phyloP scores from a whole-genome alignment of 2,113 vertebrate genomes.

The Melanocharis versteri region DNA sequence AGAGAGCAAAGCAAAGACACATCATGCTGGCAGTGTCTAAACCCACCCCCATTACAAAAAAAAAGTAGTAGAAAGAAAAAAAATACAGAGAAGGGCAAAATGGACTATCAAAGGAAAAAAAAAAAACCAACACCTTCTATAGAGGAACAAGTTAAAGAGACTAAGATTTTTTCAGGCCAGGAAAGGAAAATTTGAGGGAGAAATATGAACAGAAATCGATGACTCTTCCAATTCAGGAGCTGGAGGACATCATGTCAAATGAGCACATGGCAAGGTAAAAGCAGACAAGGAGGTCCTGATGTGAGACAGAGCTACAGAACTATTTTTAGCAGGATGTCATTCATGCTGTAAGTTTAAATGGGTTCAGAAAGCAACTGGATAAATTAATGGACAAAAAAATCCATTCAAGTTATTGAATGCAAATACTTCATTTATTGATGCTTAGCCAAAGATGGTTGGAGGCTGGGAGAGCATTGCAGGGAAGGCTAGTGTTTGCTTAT shows the following conservation, averaged over 20 bases:
- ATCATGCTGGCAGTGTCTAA: not conserved
- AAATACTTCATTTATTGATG: not conserved
- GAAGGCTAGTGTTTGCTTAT: not conserved
- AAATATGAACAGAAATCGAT: not conserved
- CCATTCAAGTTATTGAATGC: not conserved
- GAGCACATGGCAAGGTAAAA: not conserved
- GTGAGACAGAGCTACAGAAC: not conserved
- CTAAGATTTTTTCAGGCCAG: not conserved
- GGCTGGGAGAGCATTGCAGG: not conserved
- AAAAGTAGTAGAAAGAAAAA: not conserved
- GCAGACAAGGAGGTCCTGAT: not conserved
- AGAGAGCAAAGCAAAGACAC: not conserved
- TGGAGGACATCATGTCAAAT: not conserved
- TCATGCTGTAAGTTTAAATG: not conserved
- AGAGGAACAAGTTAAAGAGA: not conserved
- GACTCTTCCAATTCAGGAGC: not conserved
- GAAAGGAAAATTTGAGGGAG: not conserved
- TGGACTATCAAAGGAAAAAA: not conserved
- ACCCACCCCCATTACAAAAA: not conserved
- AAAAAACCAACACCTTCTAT: rapidly evolving
- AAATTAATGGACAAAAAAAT: not conserved
- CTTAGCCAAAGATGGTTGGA: not conserved
- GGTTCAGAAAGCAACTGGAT: not conserved
- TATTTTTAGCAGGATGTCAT: not conserved
- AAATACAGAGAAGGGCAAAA: not conserved